phyloP scores from a whole-genome alignment of 2,113 vertebrate species.

The Marmota flaviventris region DNA sequence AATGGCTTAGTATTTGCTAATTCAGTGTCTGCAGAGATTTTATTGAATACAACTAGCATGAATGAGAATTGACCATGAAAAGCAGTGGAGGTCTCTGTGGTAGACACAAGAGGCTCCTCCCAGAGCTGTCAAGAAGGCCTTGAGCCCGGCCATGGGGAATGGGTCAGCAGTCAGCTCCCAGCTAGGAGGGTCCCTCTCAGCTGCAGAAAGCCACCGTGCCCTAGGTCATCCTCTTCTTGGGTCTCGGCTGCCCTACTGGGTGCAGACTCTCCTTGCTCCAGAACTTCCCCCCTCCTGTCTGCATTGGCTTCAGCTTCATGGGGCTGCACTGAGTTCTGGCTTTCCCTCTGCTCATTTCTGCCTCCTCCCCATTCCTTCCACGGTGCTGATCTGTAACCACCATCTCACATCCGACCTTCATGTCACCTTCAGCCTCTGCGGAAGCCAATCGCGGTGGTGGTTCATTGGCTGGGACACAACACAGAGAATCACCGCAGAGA shows the following conservation, averaged over 20 bases:
- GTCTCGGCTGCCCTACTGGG: background rate
- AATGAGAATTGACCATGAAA: no score
- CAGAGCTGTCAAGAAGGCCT: background rate
- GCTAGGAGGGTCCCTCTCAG: background rate
- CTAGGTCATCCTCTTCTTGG: background rate
- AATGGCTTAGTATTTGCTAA: background rate
- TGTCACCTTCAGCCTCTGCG: background rate
- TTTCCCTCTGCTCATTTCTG: background rate
- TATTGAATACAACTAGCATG: background rate
- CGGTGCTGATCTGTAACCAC: background rate
- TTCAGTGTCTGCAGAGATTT: background rate
- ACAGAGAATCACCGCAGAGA: background rate
- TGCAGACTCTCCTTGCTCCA: background rate
- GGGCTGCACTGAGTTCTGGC: accelerated
- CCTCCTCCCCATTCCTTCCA: background rate
- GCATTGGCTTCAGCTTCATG: accelerated
- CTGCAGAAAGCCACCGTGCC: background rate
- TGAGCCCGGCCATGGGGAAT: no score
- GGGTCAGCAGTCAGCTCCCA: background rate
- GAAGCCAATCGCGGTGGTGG: background rate
- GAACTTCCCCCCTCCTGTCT: accelerated
- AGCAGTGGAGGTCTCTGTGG: background rate
- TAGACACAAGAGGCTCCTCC: accelerated
- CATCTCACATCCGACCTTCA: background rate
- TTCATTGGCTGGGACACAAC: background rate